Conservation (phyloP, 2,888 invertebrate species). For the Microplitis deprimator region DNA sequence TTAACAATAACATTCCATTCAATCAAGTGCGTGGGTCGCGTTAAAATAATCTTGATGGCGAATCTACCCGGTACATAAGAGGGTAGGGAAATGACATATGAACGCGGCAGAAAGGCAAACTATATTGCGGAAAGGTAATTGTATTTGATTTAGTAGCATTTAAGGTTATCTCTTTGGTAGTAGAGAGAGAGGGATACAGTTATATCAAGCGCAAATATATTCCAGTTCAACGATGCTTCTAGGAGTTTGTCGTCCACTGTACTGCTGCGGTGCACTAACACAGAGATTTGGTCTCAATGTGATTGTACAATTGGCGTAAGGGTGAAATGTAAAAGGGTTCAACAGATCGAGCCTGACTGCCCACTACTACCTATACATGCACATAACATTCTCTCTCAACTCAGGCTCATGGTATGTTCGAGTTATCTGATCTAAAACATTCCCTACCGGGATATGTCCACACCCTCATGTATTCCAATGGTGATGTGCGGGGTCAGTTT, state of each 20-base stretch:
- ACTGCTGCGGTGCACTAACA: conserved; percentile 32
- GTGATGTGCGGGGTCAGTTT: conserved; percentile 54
- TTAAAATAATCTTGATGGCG: conserved; percentile 43
- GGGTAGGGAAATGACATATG: conserved; percentile 29
- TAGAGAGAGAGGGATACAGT: conserved; percentile 23
- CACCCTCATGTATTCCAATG: conserved; percentile 51
- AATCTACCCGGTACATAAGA: conserved; percentile 37
- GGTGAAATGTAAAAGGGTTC: conserved; percentile 31
- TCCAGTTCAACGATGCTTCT: conserved; percentile 42
- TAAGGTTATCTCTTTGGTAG: conserved; percentile 29
- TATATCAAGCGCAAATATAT: conserved; percentile 34
- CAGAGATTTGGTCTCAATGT: conserved; percentile 42
- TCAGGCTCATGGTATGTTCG: conserved; percentile 39
- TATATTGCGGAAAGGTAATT: conserved; percentile 42
- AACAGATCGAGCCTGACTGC: conserved; percentile 21
- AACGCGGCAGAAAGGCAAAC: conserved; percentile 41
- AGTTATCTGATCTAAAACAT: conserved; percentile 59
- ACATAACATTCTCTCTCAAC: neutral
- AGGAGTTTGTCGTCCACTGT: conserved; percentile 34
- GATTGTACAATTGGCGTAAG: conserved; percentile 49
- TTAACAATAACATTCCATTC: conserved; percentile 39
- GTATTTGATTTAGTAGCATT: conserved; percentile 44
- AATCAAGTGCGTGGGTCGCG: conserved; percentile 31
- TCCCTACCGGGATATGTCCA: conserved; percentile 51
- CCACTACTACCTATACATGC: conserved; percentile 25